Percentiles rank a stretch among this genome's conserved stretches.
These are phyloP conservation scores for Lepilemur ruficaudatus DNA, from an alignment of 2,797 vertebrate species.

Conservation along the genomic window DNA sequence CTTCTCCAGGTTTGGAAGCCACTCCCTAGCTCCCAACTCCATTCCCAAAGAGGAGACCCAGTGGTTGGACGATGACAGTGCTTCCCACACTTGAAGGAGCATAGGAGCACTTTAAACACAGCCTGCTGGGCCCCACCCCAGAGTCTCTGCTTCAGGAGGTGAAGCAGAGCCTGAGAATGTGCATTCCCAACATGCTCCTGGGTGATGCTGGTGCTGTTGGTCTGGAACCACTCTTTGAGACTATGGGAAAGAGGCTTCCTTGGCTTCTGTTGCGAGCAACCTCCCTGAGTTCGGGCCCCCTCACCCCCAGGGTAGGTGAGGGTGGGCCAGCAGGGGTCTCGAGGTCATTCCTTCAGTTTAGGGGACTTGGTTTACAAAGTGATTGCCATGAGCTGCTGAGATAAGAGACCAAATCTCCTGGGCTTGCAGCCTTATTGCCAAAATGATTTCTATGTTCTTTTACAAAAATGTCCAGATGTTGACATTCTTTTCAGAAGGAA, in stretches of 20 bases:
- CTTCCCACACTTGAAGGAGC: neutral
- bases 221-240: neutral
- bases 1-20: neutral
- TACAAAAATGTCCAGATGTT: neutral
- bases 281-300: neutral
- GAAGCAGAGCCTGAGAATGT: neutral
- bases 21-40: neutral
- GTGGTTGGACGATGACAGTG: too few species aligned
- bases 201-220: neutral
- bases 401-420: neutral
- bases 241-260: neutral
- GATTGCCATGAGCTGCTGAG: neutral
- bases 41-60: neutral
- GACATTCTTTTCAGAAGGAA: neutral
- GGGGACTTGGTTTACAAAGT: neutral
- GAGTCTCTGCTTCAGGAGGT: neutral
- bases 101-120: neutral
- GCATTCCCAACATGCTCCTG: neutral
- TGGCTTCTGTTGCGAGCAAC: neutral
- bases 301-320: neutral
- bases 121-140: neutral
- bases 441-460: neutral
- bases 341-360: neutral
- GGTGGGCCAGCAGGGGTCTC: neutral
- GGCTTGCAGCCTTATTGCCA: neutral